Evolutionary conservation across 2,113 vertebrate genomes (phyloP).

Genomic region (Alectura lathami): DNA sequence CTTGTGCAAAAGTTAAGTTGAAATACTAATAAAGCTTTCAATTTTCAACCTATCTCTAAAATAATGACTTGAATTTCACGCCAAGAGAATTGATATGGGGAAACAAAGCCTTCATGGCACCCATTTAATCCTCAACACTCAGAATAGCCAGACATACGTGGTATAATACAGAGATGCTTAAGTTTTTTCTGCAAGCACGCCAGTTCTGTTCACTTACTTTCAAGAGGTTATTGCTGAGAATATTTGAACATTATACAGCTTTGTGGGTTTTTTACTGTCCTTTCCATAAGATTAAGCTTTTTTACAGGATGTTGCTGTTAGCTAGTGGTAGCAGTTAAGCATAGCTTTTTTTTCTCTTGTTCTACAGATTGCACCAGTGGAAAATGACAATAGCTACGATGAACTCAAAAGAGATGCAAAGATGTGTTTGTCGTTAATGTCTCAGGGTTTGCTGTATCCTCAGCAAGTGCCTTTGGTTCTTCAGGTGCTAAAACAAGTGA

Average conservation of each 20-base stretch:
- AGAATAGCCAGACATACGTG: neutral
- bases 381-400: conserved; percentile 96
- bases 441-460: conserved; percentile 94
- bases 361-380: conserved; percentile 92
- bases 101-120: neutral
- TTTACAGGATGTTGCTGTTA: neutral
- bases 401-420: conserved; percentile 97
- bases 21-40: neutral
- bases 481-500: conserved; percentile 88
- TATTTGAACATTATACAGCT: neutral
- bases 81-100: neutral
- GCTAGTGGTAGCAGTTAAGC: too few species aligned
- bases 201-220: neutral
- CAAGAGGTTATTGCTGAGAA: neutral
- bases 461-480: conserved; percentile 96
- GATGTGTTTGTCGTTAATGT: conserved; percentile 94
- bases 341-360: neutral
- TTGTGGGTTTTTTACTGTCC: neutral
- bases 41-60: neutral
- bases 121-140: neutral
- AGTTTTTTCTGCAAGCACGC: neutral
- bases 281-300: neutral
- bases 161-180: neutral
- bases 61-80: neutral
- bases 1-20: neutral